phyloP scores from a whole-genome alignment of 2,113 vertebrate genomes.

The Electrona antarctica region DNA sequence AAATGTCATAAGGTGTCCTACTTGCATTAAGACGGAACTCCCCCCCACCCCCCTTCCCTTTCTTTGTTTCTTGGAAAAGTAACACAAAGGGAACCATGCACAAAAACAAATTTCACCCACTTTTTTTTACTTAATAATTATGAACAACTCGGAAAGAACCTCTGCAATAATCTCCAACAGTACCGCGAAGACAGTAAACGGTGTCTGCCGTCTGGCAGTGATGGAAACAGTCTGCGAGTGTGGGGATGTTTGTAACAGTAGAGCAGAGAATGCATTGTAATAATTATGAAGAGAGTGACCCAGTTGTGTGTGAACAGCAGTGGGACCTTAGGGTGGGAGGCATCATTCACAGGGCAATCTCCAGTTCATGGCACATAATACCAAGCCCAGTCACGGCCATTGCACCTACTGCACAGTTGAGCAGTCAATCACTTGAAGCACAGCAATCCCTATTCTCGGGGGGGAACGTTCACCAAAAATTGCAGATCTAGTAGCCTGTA shows the following conservation, averaged over 20 bases:
- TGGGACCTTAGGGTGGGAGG: conserved; percentile 41
- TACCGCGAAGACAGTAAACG: not conserved
- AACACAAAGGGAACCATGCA: too few species aligned
- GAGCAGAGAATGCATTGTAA: conserved; percentile 25
- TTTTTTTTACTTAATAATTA: too few species aligned
- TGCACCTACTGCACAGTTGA: conserved; percentile 21
- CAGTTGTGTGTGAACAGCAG: conserved; percentile 50
- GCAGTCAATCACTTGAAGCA: too few species aligned
- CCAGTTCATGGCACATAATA: conserved; percentile 48
- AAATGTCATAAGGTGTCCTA: conserved; percentile 10
- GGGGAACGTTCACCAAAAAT: too few species aligned
- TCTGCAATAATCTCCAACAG: conserved; percentile 5
- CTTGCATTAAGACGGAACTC: conserved; percentile 25
- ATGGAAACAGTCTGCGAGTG: not conserved
- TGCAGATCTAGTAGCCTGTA: too few species aligned
- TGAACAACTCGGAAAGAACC: not conserved
- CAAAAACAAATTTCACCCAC: too few species aligned
- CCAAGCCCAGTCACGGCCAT: conserved; percentile 44
- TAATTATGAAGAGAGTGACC: conserved; percentile 52
- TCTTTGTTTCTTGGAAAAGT: too few species aligned
- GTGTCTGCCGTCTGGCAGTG: too few species aligned
- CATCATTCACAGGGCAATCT: conserved; percentile 30
- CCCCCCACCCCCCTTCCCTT: too few species aligned
- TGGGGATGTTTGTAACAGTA: conserved; percentile 14
- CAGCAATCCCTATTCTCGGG: too few species aligned